phyloP scores from a whole-genome alignment of 2,888 invertebrate species.

The Melieria crassipennis region DNA sequence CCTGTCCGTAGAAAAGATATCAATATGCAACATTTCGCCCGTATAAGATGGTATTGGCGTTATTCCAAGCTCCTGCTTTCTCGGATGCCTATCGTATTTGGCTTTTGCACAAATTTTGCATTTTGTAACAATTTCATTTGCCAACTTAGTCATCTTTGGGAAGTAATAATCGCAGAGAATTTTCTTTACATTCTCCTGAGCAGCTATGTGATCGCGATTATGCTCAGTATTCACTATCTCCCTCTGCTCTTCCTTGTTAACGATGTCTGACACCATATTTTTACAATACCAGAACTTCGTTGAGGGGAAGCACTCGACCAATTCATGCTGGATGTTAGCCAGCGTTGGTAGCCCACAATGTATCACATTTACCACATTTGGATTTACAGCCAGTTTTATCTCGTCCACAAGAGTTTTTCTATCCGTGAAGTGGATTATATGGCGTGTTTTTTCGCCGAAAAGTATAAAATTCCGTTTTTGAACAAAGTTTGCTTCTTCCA shows the following conservation, averaged over 20 bases:
- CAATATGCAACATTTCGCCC: too few relatives aligned
- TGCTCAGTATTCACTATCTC: conserved; percentile 17
- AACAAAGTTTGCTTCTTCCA: conserved; percentile 29
- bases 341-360: background rate
- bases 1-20: too few relatives aligned
- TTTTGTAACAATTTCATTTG: conserved; percentile 12
- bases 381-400: background rate
- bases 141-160: conserved; percentile 7
- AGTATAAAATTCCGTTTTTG: background rate
- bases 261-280: conserved; percentile 15
- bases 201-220: conserved; percentile 23
- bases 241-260: conserved; percentile 21
- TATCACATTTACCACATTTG: conserved; percentile 2
- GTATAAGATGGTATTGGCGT: background rate
- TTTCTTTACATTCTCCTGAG: conserved; percentile 21
- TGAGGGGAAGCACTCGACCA: conserved; percentile 6
- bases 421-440: conserved; percentile 6
- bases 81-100: conserved; percentile 1
- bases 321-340: background rate
- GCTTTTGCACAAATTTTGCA: conserved; percentile 5
- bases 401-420: background rate
- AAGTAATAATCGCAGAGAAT: conserved; percentile 9
- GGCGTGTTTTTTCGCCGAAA: conserved; percentile 2
- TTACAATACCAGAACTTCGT: conserved; percentile 22
- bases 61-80: background rate